Conservation (phyloP, 2,888 invertebrate species). For the Amitus sp. region DNA sequence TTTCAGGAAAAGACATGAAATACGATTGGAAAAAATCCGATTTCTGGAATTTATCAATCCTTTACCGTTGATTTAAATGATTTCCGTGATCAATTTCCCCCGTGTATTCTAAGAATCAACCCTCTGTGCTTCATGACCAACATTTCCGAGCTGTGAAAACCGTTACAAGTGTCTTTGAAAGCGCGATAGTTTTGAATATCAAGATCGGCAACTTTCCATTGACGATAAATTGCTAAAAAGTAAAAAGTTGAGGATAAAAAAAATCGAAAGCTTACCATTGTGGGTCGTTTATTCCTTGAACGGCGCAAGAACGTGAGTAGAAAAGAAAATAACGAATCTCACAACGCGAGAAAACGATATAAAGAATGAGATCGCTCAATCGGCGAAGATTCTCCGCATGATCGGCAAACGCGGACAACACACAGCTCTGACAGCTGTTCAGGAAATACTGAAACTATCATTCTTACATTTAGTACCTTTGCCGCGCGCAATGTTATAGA, state of each 20-base stretch:
- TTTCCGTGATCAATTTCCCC: no score
- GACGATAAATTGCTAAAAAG: not conserved
- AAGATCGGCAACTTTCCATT: not conserved
- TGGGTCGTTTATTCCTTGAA: not conserved
- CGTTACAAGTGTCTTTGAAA: no score
- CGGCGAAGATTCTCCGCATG: slow-evolving; percentile 48
- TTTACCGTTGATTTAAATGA: no score
- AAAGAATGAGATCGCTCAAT: slow-evolving; percentile 26
- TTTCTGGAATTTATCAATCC: no score
- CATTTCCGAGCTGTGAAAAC: no score
- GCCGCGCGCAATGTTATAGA: slow-evolving; percentile 54
- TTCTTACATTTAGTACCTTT: slow-evolving; percentile 59
- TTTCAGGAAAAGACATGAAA: no score
- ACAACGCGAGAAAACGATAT: slow-evolving; percentile 21
- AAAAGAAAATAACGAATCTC: slow-evolving; percentile 5
- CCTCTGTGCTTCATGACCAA: no score
- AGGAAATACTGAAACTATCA: slow-evolving; percentile 65
- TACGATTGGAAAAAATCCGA: no score
- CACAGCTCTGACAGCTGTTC: slow-evolving; percentile 64
- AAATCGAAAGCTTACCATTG: slow-evolving; percentile 11
- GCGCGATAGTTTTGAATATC: not conserved
- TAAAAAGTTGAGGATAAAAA: not conserved
- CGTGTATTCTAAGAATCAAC: no score
- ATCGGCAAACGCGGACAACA: slow-evolving; percentile 45
- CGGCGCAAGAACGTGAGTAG: not conserved